Conservation (phyloP, 2,888 invertebrate species). For the Stenolophus ochropezus region DNA sequence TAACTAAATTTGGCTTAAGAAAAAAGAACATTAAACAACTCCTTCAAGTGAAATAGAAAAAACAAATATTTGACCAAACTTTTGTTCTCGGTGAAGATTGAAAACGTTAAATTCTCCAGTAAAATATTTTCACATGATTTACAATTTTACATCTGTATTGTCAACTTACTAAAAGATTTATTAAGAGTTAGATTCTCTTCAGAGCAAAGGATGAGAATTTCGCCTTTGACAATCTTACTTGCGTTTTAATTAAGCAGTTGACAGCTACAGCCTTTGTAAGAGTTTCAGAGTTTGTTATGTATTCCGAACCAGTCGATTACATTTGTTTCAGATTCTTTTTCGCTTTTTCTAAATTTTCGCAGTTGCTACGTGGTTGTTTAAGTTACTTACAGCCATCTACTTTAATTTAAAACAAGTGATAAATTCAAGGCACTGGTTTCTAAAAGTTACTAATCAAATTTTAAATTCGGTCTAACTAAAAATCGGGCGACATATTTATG, state of each 20-base stretch:
- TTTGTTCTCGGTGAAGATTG: slow-evolving; percentile 24
- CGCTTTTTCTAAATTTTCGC: too few species aligned
- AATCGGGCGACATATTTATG: too few species aligned
- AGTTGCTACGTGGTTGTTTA: too few species aligned
- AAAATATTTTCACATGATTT: slow-evolving; percentile 35
- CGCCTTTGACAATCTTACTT: background rate
- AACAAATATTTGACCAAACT: slow-evolving; percentile 33
- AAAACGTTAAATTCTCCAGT: slow-evolving; percentile 13
- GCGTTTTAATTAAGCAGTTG: background rate
- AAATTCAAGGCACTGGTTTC: too few species aligned
- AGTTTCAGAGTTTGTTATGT: background rate
- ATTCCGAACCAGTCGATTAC: background rate
- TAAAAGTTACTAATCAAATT: too few species aligned
- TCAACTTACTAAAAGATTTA: background rate
- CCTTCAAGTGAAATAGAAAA: slow-evolving; percentile 30
- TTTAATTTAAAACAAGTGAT: too few species aligned
- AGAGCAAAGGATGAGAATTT: background rate
- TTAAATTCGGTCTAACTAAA: too few species aligned
- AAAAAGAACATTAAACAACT: slow-evolving; percentile 40
- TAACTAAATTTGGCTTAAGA: slow-evolving; percentile 32
- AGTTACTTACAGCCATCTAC: too few species aligned
- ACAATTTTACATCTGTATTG: background rate
- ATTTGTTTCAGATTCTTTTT: background rate
- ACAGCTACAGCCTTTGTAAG: background rate
- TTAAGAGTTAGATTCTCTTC: background rate